A percentile compares a stretch with the other conserved stretches of the same genome.
phyloP scores from a whole-genome alignment of 2,797 vertebrate genomes.

The Buphagus erythrorhynchus region DNA sequence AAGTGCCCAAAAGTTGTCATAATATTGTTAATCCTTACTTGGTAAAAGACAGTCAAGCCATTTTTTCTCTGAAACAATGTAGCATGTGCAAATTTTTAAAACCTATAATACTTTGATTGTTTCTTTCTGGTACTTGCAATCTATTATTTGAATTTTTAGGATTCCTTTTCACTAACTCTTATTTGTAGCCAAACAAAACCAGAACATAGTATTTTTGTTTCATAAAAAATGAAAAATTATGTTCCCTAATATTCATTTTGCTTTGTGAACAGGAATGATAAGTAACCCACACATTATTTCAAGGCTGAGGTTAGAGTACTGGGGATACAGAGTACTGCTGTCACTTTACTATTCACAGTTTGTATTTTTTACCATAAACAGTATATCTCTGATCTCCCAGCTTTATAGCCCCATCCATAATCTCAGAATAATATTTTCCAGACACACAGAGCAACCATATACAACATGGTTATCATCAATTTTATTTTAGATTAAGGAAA shows the following conservation, averaged over 20 bases:
- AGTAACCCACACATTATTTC: neutral
- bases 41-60: neutral
- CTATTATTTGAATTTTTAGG: neutral
- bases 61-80: neutral
- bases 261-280: neutral
- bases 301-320: neutral
- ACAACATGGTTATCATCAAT: conserved; percentile 5
- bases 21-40: neutral
- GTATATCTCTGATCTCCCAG: conserved; percentile 9
- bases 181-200: neutral
- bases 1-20: neutral
- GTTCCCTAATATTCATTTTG: neutral
- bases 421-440: conserved; percentile 47
- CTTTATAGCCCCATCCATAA: conserved; percentile 11
- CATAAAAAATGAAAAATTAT: neutral
- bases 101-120: neutral
- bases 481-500: conserved; percentile 39
- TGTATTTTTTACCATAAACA: conserved; percentile 40
- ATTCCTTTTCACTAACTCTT: neutral
- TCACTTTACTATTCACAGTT: conserved; percentile 15
- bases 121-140: neutral
- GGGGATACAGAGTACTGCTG: neutral
- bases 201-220: neutral
- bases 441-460: neutral
- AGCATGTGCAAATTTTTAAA: neutral